Evolutionary conservation across 2,797 vertebrate species (phyloP).

Genomic region (Lagorchestes hirsutus): DNA sequence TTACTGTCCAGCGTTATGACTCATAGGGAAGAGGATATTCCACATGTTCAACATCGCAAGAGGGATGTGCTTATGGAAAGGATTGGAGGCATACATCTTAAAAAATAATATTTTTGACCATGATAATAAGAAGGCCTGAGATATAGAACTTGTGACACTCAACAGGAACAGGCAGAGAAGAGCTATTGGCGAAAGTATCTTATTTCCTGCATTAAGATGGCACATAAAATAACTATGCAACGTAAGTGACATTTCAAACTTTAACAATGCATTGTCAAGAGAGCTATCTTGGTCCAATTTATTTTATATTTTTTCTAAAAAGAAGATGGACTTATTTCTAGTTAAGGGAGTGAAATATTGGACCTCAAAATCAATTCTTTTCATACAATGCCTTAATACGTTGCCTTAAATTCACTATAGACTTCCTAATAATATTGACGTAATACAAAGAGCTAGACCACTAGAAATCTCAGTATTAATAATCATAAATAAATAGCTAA

Average conservation of each 20-base stretch:
- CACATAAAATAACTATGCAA: neutral
- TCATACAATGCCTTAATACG: neutral
- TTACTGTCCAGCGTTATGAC: neutral
- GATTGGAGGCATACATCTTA: neutral
- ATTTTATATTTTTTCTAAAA: neutral
- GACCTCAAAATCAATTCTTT: neutral
- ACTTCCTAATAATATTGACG: neutral
- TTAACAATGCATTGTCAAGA: neutral
- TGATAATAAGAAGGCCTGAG: neutral
- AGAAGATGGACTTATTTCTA: neutral
- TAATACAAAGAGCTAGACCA: neutral
- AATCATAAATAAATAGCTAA: neutral
- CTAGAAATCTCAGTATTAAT: neutral
- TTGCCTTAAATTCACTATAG: neutral
- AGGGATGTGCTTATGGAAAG: neutral
- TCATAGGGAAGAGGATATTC: neutral
- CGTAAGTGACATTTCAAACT: neutral
- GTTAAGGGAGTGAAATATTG: neutral
- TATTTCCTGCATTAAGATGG: neutral
- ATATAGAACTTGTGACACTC: neutral
- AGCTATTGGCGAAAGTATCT: neutral
- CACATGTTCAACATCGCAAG: neutral
- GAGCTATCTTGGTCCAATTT: neutral
- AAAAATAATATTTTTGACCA: neutral
- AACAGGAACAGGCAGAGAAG: neutral